Evolutionary conservation across 2,113 vertebrate genomes (phyloP).

Genomic region (Petrocephalus microphthalmus): DNA sequence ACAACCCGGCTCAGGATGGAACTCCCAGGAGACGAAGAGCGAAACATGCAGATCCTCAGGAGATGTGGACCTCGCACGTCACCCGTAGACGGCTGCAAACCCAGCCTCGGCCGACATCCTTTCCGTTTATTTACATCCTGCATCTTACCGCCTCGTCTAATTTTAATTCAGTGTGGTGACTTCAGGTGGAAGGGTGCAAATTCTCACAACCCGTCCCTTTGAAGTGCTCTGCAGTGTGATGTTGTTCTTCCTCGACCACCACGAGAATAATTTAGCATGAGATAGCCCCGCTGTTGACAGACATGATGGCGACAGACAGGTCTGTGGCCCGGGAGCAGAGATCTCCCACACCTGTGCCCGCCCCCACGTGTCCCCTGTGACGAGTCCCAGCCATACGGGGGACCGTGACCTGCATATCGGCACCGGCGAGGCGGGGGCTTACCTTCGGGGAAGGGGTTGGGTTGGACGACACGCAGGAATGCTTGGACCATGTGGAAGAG

Average conservation of each 20-base stretch:
- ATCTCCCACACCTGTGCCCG: background rate
- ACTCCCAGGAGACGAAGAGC: background rate
- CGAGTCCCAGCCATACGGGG: background rate
- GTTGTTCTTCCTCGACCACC: background rate
- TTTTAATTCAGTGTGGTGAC: background rate
- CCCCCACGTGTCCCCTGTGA: background rate
- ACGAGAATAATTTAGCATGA: background rate
- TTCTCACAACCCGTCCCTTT: background rate
- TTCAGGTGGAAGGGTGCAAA: background rate
- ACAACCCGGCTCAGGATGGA: background rate
- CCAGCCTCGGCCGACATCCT: background rate
- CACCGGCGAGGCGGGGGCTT: conserved; percentile 44
- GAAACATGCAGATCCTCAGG: background rate
- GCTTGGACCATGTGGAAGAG: conserved; percentile 75
- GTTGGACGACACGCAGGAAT: conserved; percentile 80
- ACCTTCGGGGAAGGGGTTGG: conserved; percentile 84
- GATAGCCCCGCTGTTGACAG: background rate
- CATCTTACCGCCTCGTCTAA: background rate
- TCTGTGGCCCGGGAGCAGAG: background rate
- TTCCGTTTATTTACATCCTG: background rate
- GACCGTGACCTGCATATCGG: background rate
- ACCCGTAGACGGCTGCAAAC: background rate
- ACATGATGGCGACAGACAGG: background rate
- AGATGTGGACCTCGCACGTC: background rate
- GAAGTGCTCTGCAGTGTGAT: background rate